phyloP scores from a whole-genome alignment of 2,888 invertebrate genomes.

The Steinernema carpocapsae region DNA sequence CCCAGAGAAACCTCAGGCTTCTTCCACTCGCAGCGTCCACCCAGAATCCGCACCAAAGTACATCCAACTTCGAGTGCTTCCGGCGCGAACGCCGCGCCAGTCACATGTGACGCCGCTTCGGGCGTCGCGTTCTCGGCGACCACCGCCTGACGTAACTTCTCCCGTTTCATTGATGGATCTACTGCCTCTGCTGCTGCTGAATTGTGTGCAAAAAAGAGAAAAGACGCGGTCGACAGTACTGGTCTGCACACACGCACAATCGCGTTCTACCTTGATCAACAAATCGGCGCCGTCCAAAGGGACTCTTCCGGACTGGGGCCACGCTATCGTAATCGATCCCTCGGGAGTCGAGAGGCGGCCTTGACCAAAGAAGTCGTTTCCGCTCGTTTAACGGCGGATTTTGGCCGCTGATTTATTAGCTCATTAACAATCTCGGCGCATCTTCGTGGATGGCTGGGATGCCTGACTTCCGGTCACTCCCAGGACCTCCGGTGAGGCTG shows the following conservation, averaged over 20 bases:
- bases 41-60: constrained; percentile 20
- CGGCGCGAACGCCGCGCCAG: constrained; percentile 32
- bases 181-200: constrained; percentile 8
- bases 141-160: constrained; percentile 27
- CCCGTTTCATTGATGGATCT: constrained; percentile 28
- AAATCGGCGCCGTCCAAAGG: not conserved
- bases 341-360: constrained; percentile 1
- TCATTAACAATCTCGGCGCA: not conserved
- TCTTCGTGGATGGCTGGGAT: constrained; percentile 5
- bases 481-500: not conserved
- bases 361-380: constrained; percentile 11
- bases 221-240: not conserved
- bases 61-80: not conserved
- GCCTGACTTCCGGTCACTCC: not conserved
- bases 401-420: constrained; percentile 20
- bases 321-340: not conserved
- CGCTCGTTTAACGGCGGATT: constrained; percentile 26
- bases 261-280: not conserved
- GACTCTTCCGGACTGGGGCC: not conserved
- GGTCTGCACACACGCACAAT: not conserved
- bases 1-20: too few species aligned
- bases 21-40: not conserved
- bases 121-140: constrained; percentile 11
- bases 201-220: constrained; percentile 25
- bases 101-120: constrained; percentile 20